Conservation (phyloP, 1,140 invertebrate species). For the Nixonia krombeini region DNA sequence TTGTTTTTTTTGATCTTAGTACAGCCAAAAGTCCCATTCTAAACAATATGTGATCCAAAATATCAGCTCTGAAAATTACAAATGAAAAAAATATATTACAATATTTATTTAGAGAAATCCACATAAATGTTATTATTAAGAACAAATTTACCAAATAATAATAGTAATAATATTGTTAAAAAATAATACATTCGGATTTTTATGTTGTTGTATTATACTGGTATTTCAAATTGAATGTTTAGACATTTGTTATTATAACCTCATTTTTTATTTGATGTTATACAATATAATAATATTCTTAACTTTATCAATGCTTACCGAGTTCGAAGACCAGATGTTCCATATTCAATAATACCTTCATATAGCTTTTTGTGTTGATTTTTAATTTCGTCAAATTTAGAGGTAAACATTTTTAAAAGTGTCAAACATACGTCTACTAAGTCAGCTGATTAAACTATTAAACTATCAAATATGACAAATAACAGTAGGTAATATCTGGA, state of each 20-base stretch:
- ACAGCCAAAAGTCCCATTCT: slow-evolving; percentile 93
- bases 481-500: too few species aligned
- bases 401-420: too few species aligned
- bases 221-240: too few species aligned
- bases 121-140: slow-evolving; percentile 9
- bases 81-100: slow-evolving; percentile 15
- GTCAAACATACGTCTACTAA: too few species aligned
- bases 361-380: slow-evolving; percentile 33
- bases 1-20: slow-evolving; percentile 85
- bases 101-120: too few species aligned
- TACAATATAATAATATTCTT: too few species aligned
- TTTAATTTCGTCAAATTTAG: slow-evolving; percentile 22
- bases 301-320: slow-evolving; percentile 68
- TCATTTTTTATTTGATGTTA: too few species aligned
- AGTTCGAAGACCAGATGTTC: slow-evolving; percentile 80
- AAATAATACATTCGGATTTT: not conserved
- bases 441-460: too few species aligned
- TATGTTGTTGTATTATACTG: not conserved
- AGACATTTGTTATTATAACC: too few species aligned
- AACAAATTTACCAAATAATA: slow-evolving; percentile 1
- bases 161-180: not conserved
- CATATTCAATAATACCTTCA: slow-evolving; percentile 73
- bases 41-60: slow-evolving; percentile 90
- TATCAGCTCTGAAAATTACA: slow-evolving; percentile 79
- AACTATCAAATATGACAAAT: too few species aligned